These are phyloP conservation scores for Drosophila percnosoma DNA, from an alignment of 2,888 invertebrate genomes.

Conservation along the genomic window DNA sequence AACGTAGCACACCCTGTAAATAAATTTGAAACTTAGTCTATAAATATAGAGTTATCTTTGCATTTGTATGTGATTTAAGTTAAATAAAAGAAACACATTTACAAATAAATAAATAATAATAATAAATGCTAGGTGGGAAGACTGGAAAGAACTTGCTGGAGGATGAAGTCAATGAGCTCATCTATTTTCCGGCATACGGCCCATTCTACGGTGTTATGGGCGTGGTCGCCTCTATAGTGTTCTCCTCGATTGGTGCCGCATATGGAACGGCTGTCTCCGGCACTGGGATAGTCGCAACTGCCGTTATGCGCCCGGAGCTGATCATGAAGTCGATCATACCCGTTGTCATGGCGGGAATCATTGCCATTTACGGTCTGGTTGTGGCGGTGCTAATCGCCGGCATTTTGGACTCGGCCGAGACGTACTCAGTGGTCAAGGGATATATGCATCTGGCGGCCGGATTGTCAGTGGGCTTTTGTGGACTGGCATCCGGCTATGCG, in stretches of 20 bases:
- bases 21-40: constrained; percentile 5
- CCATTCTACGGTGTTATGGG: constrained; percentile 72
- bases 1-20: constrained; percentile 11
- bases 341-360: constrained; percentile 99
- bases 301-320: constrained; percentile 99
- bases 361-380: constrained; percentile 99
- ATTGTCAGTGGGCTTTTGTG: constrained; percentile 97
- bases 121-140: background rate
- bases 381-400: constrained; percentile 98
- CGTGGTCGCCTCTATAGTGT: constrained; percentile 50
- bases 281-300: constrained; percentile 99
- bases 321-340: constrained; percentile 99
- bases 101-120: background rate
- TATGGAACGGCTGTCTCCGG: constrained; percentile 87
- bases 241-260: constrained; percentile 90
- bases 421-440: constrained; percentile 88
- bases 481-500: constrained; percentile 98
- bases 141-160: background rate
- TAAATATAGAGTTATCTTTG: constrained; percentile 27
- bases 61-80: constrained; percentile 48
- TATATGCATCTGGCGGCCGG: constrained; percentile 99
- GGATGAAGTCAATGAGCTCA: background rate
- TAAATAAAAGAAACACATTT: constrained; percentile 28
- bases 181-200: constrained; percentile 43
- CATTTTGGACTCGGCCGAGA: constrained; percentile 23